phyloP scores from a whole-genome alignment of 2,113 vertebrate genomes.

The Willisornis vidua region DNA sequence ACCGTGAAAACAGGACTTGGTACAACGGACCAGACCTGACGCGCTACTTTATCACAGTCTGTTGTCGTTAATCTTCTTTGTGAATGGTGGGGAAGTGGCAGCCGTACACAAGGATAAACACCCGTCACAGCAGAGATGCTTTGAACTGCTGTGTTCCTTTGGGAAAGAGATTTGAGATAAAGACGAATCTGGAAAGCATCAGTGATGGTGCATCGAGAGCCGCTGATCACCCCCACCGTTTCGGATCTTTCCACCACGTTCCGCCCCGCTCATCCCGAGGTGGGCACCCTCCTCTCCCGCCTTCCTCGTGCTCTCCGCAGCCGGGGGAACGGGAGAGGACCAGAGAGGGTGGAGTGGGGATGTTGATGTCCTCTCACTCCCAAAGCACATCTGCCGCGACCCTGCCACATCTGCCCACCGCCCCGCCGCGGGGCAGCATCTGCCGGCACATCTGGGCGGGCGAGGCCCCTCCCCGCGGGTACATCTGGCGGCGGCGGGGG shows the following conservation, averaged over 20 bases:
- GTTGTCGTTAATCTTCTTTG: not conserved
- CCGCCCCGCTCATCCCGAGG: not conserved
- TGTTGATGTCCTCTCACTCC: not conserved
- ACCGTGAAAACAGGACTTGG: not conserved
- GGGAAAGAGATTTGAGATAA: constrained; percentile 35
- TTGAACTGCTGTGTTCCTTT: constrained; percentile 14
- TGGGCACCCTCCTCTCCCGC: no score
- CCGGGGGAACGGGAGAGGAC: not conserved
- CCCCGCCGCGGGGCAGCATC: not conserved
- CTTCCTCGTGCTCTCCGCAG: no score
- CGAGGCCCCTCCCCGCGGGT: no score
- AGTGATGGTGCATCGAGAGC: not conserved
- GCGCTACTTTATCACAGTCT: not conserved
- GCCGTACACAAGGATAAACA: not conserved
- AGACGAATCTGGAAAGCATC: constrained; percentile 44
- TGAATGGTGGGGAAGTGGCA: not conserved
- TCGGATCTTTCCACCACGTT: not conserved
- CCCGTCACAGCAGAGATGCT: not conserved
- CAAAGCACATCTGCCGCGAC: not conserved
- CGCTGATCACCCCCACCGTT: not conserved
- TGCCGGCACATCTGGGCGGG: no score
- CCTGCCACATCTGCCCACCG: not conserved
- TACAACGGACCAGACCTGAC: not conserved
- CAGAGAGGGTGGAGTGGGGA: not conserved
- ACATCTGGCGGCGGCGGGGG: no score